These are phyloP conservation scores for Aphaenogaster ashmeadi DNA, from an alignment of 1,140 invertebrate species.

Conservation along the genomic window DNA sequence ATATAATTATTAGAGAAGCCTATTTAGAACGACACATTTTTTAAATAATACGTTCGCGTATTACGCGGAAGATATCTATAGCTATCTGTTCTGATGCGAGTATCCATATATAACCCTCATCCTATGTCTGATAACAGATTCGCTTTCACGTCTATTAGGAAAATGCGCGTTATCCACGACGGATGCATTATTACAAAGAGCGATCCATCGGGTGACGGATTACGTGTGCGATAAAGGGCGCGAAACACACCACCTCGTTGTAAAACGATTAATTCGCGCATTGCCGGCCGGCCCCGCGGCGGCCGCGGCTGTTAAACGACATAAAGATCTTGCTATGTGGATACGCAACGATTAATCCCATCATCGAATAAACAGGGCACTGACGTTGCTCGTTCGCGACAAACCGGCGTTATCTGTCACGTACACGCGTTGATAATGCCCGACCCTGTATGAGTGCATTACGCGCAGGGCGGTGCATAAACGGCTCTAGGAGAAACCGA, in stretches of 20 bases:
- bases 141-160: constrained; percentile 17
- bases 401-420: constrained; percentile 76
- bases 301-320: constrained; percentile 32
- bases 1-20: not conserved
- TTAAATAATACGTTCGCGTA: not conserved
- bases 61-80: not conserved
- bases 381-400: constrained; percentile 71
- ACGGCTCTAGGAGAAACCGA: constrained; percentile 76
- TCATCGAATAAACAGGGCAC: constrained; percentile 74
- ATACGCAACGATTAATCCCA: constrained; percentile 71
- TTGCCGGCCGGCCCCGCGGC: not conserved
- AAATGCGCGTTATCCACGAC: constrained; percentile 16
- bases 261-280: constrained; percentile 68
- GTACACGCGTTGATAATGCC: constrained; percentile 73
- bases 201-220: constrained; percentile 19
- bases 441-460: constrained; percentile 67
- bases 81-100: not conserved
- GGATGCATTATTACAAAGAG: constrained; percentile 17
- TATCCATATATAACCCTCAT: not conserved
- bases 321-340: constrained; percentile 64
- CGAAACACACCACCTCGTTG: constrained; percentile 16
- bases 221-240: constrained; percentile 38
- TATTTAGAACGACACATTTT: not conserved
- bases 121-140: constrained; percentile 9
- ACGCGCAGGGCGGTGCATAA: constrained; percentile 73